phyloP scores from a whole-genome alignment of 92 coral and sea anemone genomes.

The Palythoa heliodiscus region DNA sequence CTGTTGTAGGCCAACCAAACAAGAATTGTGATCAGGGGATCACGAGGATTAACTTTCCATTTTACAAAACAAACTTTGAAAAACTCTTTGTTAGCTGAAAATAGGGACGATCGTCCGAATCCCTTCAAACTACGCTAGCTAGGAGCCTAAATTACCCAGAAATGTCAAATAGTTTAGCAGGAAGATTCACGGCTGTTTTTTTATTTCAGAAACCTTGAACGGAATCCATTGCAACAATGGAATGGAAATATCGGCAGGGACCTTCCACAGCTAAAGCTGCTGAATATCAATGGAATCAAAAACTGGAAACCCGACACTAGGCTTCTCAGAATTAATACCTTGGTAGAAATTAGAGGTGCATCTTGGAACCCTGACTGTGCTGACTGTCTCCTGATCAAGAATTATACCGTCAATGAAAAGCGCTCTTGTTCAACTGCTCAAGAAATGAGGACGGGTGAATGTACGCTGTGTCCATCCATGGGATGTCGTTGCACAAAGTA shows the following conservation, averaged over 20 bases:
- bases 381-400: conserved; percentile 3
- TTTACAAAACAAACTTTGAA: background rate
- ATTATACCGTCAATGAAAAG: background rate
- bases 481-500: conserved; percentile 19
- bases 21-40: background rate
- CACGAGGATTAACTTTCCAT: background rate
- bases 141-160: background rate
- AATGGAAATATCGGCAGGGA: conserved; percentile 24
- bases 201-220: conserved; percentile 33
- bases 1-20: background rate
- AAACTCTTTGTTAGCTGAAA: background rate
- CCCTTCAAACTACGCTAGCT: background rate
- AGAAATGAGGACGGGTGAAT: background rate
- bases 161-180: background rate
- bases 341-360: conserved; percentile 21
- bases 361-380: conserved; percentile 31
- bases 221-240: conserved; percentile 40
- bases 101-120: background rate
- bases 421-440: background rate
- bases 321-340: background rate
- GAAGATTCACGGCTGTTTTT: background rate
- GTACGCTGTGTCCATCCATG: background rate
- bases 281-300: conserved; percentile 29
- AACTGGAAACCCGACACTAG: conserved; percentile 34
- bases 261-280: conserved; percentile 18